Evolutionary conservation across 2,888 invertebrate genomes (phyloP).

Genomic region (Dasypogon diadema): DNA sequence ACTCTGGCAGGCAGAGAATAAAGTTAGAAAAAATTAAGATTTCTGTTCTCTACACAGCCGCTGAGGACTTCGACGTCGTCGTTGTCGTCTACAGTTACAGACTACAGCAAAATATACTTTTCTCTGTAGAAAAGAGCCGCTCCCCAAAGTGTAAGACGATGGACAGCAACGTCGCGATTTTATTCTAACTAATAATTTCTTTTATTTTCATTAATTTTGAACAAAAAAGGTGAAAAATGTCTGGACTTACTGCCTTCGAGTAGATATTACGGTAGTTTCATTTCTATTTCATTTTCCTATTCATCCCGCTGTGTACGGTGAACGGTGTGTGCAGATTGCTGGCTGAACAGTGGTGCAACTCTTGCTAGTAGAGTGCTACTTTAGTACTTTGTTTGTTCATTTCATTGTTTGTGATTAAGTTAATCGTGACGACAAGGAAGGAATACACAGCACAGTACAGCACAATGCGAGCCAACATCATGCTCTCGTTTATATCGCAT

Average conservation of each 20-base stretch:
- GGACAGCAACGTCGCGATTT: constrained; percentile 7
- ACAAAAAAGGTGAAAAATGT: constrained; percentile 8
- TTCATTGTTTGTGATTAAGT: constrained; percentile 32
- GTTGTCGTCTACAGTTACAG: too few relatives aligned
- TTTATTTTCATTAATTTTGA: not conserved
- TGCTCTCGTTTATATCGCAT: constrained; percentile 16
- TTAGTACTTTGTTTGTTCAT: constrained; percentile 3
- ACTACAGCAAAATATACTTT: constrained; percentile 36
- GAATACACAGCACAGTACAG: not conserved
- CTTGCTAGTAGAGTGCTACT: not conserved
- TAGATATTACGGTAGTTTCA: not conserved
- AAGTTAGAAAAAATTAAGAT: constrained; percentile 36
- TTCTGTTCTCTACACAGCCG: constrained; percentile 49
- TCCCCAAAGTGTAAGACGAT: constrained; percentile 43
- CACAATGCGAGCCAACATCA: not conserved
- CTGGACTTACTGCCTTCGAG: not conserved
- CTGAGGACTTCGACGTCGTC: constrained; percentile 43
- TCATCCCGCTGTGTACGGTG: not conserved
- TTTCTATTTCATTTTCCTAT: not conserved
- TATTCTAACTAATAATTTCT: not conserved
- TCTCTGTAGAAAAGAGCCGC: constrained; percentile 44
- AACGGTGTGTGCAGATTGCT: constrained; percentile 9
- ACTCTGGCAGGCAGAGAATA: constrained; percentile 32
- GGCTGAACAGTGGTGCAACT: constrained; percentile 17
- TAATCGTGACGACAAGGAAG: not conserved